Conservation (phyloP, 1,140 invertebrate genomes). For the Sminthurides bifidus region DNA sequence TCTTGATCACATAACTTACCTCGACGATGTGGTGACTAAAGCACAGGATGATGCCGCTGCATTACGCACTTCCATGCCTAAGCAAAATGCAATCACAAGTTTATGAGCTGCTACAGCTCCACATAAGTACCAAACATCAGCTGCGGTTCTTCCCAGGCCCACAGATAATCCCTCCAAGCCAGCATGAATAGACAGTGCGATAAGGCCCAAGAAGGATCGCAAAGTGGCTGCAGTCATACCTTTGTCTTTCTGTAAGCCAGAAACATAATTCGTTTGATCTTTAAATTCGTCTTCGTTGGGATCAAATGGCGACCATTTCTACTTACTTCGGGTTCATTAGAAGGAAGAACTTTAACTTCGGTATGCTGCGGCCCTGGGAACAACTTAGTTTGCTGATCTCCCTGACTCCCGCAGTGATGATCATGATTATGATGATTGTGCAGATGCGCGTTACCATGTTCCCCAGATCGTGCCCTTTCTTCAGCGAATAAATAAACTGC, state of each 20-base stretch:
- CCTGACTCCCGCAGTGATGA: conserved; percentile 3
- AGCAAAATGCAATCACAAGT: conserved; percentile 62
- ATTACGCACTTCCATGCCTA: conserved; percentile 51
- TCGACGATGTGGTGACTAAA: conserved; percentile 29
- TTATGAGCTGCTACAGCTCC: conserved; percentile 47
- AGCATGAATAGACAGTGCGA: conserved; percentile 63
- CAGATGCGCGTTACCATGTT: conserved; percentile 13
- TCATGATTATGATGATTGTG: conserved; percentile 16
- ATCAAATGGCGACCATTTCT: too few relatives aligned
- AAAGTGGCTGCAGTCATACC: conserved; percentile 16
- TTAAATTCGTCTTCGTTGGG: background rate
- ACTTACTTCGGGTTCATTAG: too few relatives aligned
- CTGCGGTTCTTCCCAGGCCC: conserved; percentile 44
- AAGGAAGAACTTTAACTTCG: conserved; percentile 11
- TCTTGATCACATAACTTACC: conserved; percentile 8
- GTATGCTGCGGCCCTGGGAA: conserved; percentile 13
- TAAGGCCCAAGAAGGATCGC: conserved; percentile 20
- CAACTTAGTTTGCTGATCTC: conserved; percentile 25
- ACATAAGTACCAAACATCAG: conserved; percentile 55
- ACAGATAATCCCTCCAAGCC: conserved; percentile 71
- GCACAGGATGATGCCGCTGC: conserved; percentile 28
- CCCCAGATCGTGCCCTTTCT: conserved; percentile 19
- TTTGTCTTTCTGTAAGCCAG: conserved; percentile 21
- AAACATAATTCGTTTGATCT: background rate
- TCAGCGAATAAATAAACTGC: conserved; percentile 31